Conservation (phyloP, 2,888 invertebrate genomes). For the Cephus spinipes region DNA sequence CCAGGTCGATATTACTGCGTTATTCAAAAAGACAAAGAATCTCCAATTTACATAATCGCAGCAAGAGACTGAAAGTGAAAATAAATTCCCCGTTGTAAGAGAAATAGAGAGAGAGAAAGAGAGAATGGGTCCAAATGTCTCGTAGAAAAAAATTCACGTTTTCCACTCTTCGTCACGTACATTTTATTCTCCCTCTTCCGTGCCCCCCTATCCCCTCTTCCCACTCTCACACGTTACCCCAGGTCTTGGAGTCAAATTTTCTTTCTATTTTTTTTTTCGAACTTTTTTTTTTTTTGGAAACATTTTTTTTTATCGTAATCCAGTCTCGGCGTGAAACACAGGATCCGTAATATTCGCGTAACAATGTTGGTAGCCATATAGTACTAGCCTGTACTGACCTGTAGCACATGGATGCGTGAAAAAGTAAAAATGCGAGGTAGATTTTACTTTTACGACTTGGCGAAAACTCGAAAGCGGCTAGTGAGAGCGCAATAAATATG, state of each 20-base stretch:
- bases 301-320: slow-evolving; percentile 9
- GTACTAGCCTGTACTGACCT: slow-evolving; percentile 67
- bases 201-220: not conserved
- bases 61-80: not conserved
- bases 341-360: slow-evolving; percentile 26
- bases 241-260: slow-evolving; percentile 6
- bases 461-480: slow-evolving; percentile 21
- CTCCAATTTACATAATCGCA: slow-evolving; percentile 6
- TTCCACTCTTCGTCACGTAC: not conserved
- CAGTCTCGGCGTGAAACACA: slow-evolving; percentile 32
- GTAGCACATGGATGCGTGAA: slow-evolving; percentile 67
- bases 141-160: not conserved
- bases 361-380: slow-evolving; percentile 57
- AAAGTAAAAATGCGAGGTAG: slow-evolving; percentile 29
- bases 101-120: not conserved
- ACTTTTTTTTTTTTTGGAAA: not conserved
- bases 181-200: not conserved
- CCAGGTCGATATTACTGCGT: not conserved
- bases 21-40: slow-evolving; percentile 10
- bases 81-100: not conserved
- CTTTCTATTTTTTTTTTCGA: slow-evolving; percentile 13
- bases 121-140: not conserved
- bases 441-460: slow-evolving; percentile 28
- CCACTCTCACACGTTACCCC: not conserved
- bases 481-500: not conserved